A percentile compares a stretch with the other conserved stretches of the same genome.
These are phyloP conservation scores for Threskiornis aethiopicus DNA, from an alignment of 2,797 vertebrate genomes.

Conservation along the genomic window DNA sequence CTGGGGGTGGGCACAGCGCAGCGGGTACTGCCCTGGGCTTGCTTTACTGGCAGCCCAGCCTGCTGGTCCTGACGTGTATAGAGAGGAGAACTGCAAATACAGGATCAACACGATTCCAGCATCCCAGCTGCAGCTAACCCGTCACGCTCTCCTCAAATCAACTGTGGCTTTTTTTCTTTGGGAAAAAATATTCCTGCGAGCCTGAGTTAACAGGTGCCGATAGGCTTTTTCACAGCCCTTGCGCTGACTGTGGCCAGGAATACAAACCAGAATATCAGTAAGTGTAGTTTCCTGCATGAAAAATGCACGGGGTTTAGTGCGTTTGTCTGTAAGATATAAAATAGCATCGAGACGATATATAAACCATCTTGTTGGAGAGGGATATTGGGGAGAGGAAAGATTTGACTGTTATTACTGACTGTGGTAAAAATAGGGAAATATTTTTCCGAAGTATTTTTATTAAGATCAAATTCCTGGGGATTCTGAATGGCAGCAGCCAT, in stretches of 20 bases:
- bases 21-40: not conserved
- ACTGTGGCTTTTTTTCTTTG: fast-evolving
- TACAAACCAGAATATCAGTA: not conserved
- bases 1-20: not conserved
- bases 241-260: not conserved
- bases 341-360: not conserved
- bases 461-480: not conserved
- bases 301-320: not conserved
- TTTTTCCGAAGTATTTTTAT: not conserved
- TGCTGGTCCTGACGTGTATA: fast-evolving
- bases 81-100: not conserved
- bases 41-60: not conserved
- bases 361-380: not conserved
- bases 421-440: not conserved
- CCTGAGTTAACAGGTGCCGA: not conserved
- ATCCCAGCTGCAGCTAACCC: not conserved
- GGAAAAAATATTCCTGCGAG: not conserved
- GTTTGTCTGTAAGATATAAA: not conserved
- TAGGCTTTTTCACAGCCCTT: not conserved
- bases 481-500: not conserved
- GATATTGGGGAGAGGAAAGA: not conserved
- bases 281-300: not conserved
- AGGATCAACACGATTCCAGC: fast-evolving
- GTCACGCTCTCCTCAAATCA: not conserved
- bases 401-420: not conserved